phyloP scores from a whole-genome alignment of 2,888 invertebrate genomes.

The Acronicta alni region DNA sequence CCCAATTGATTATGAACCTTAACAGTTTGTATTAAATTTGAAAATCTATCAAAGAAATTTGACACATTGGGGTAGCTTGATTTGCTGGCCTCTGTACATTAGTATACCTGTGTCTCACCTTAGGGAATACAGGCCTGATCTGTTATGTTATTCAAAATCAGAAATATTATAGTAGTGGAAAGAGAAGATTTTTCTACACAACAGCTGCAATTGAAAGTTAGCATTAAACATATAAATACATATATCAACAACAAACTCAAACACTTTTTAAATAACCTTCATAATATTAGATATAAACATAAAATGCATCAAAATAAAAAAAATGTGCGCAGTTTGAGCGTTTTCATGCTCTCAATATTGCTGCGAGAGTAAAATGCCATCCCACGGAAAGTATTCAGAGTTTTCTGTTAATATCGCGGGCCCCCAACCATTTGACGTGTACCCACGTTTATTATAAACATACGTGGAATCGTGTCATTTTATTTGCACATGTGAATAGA shows the following conservation, averaged over 20 bases:
- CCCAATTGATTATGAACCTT: too few relatives aligned
- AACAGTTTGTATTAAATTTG: too few relatives aligned
- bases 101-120: too few relatives aligned
- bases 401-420: conserved; percentile 57
- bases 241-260: not conserved
- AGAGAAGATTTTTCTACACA: too few relatives aligned
- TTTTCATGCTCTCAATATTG: conserved; percentile 52
- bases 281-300: conserved; percentile 17
- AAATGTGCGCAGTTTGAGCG: conserved; percentile 35
- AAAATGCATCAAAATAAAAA: conserved; percentile 40
- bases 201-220: too few relatives aligned
- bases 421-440: conserved; percentile 53
- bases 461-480: conserved; percentile 56
- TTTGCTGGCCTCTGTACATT: too few relatives aligned
- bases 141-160: too few relatives aligned
- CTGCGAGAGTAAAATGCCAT: conserved; percentile 47
- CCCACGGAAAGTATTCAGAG: conserved; percentile 49
- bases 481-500: conserved; percentile 55
- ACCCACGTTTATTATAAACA: conserved; percentile 62
- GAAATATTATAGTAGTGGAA: too few relatives aligned
- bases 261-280: conserved; percentile 4
- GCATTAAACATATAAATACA: too few relatives aligned
- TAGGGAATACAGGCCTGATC: too few relatives aligned
- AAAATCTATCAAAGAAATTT: too few relatives aligned
- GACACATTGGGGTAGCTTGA: too few relatives aligned